These are phyloP conservation scores for Plemyria rubiginata DNA, from an alignment of 2,888 invertebrate genomes.

Conservation along the genomic window DNA sequence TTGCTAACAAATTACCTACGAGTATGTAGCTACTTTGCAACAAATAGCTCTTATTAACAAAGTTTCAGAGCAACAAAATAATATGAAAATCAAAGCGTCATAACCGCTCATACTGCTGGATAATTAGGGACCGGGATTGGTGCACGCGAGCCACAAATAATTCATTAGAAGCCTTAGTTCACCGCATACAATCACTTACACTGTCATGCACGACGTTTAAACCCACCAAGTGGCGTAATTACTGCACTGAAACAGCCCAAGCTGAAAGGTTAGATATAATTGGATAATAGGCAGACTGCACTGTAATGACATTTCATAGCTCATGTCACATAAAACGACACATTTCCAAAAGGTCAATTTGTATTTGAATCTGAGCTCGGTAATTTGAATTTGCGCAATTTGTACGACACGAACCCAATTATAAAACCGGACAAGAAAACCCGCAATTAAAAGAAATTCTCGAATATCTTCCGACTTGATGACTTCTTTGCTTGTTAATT, in stretches of 20 bases:
- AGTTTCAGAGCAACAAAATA: slow-evolving; percentile 34
- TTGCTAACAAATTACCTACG: slow-evolving; percentile 11
- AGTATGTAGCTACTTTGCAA: slow-evolving; percentile 1
- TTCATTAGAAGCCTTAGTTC: slow-evolving; percentile 73
- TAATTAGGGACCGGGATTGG: slow-evolving; percentile 69
- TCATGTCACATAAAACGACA: slow-evolving; percentile 52
- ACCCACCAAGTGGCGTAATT: slow-evolving; percentile 71
- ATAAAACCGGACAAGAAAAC: slow-evolving; percentile 75
- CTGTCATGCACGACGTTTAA: slow-evolving; percentile 80
- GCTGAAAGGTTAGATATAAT: slow-evolving; percentile 84
- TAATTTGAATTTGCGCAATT: slow-evolving; percentile 72
- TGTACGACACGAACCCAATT: slow-evolving; percentile 80
- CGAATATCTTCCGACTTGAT: slow-evolving; percentile 83
- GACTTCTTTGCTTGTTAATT: slow-evolving; percentile 85
- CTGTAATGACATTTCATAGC: slow-evolving; percentile 71
- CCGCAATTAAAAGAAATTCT: slow-evolving; percentile 83
- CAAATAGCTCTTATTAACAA: slow-evolving; percentile 33
- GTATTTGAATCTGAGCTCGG: slow-evolving; percentile 21
- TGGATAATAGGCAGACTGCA: slow-evolving; percentile 77
- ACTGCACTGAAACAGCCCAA: slow-evolving; percentile 64
- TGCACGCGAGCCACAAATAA: slow-evolving; percentile 81
- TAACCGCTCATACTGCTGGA: slow-evolving; percentile 53
- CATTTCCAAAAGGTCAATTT: slow-evolving; percentile 32
- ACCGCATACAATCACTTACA: slow-evolving; percentile 80
- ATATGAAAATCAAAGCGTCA: slow-evolving; percentile 53